These are phyloP conservation scores for Rhadina sibilatrix DNA, from an alignment of 2,113 vertebrate species.

Conservation along the genomic window DNA sequence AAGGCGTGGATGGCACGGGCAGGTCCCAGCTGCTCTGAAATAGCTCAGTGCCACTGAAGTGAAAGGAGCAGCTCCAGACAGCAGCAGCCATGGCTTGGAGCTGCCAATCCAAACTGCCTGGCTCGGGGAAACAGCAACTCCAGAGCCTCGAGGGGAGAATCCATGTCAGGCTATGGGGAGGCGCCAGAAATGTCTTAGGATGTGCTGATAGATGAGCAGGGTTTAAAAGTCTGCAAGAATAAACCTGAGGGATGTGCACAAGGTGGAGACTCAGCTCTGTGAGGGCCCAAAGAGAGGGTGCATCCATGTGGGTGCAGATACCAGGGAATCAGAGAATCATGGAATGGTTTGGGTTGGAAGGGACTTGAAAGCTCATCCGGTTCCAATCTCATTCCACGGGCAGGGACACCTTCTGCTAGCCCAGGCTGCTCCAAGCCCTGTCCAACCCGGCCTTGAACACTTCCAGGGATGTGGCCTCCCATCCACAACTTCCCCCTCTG, in stretches of 20 bases:
- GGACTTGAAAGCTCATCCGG: neutral
- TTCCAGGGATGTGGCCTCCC: neutral
- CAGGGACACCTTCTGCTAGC: neutral
- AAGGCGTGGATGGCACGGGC: neutral
- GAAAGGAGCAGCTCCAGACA: neutral
- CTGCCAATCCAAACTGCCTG: neutral
- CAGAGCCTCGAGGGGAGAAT: neutral
- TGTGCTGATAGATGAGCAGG: neutral
- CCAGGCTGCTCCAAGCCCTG: neutral
- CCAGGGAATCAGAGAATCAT: neutral
- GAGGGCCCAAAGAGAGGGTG: neutral
- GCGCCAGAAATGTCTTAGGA: neutral
- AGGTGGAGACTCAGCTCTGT: neutral
- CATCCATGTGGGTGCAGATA: rapidly evolving
- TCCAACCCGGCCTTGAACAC: neutral
- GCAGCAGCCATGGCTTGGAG: neutral
- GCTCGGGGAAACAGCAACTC: neutral
- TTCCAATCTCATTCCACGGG: neutral
- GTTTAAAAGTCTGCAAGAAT: neutral
- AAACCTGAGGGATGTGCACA: neutral
- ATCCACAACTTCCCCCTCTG: neutral
- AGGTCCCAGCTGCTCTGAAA: neutral
- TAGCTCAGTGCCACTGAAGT: slow-evolving; percentile 7
- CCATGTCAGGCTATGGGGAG: rapidly evolving
- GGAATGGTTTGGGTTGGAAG: neutral